Conservation (phyloP, 1,140 invertebrate genomes). For the Drosophila paulistorum region DNA sequence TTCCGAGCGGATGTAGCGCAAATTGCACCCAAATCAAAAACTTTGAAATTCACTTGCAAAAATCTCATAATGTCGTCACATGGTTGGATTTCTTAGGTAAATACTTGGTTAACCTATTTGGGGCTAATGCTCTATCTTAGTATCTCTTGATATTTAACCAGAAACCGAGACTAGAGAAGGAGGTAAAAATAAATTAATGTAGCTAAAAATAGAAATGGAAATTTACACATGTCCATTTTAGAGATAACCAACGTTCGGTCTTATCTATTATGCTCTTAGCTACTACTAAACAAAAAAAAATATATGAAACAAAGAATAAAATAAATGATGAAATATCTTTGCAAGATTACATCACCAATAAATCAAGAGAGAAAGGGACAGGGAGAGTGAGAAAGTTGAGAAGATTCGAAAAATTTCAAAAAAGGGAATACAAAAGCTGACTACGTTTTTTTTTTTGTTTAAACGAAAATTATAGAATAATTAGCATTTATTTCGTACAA, state of each 20-base stretch:
- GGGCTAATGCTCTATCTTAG: constrained; percentile 8
- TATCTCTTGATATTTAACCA: constrained; percentile 20
- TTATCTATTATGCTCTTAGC: constrained; percentile 48
- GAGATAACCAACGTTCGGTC: constrained; percentile 38
- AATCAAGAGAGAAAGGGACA: not conserved
- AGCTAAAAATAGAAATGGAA: constrained; percentile 52
- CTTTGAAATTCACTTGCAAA: constrained; percentile 24
- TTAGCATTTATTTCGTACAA: not conserved
- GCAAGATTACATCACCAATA: constrained; percentile 47
- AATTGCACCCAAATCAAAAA: not conserved
- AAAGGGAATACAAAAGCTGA: not conserved
- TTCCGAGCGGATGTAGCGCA: constrained; percentile 38
- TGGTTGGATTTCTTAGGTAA: constrained; percentile 18
- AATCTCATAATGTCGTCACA: not conserved
- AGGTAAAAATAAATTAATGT: constrained; percentile 34
- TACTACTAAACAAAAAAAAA: not conserved
- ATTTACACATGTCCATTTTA: constrained; percentile 44
- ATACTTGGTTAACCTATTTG: constrained; percentile 12
- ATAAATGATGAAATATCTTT: constrained; percentile 55
- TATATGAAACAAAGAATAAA: not conserved
- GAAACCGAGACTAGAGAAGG: not conserved
- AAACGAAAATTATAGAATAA: not conserved
- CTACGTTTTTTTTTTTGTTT: not conserved
- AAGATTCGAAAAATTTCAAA: not conserved
- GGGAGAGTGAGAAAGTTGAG: too few species aligned